Evolutionary conservation across 1,140 invertebrate genomes (phyloP), one percentile per base, ranked within the genome.

Genomic region (Drosophila mayri): DNA sequence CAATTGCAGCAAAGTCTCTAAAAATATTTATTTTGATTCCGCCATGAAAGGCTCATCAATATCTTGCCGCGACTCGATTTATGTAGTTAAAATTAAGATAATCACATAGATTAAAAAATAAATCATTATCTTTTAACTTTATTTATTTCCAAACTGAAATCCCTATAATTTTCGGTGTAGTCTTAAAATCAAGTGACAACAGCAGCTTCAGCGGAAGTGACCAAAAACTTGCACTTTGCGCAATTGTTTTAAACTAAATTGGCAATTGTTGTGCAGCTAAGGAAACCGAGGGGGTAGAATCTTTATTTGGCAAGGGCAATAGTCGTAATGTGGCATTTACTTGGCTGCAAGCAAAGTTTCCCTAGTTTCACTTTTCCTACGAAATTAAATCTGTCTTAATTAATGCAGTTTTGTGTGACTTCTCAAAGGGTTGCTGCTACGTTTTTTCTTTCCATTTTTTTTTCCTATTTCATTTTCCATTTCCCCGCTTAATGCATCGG

Each of bases 161-260:
- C 10, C 32, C 14, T 46, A 2, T 9, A 64, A 35, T 37, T 54
- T 37, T 43, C 25, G 41, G 43, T 70, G 62, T 32, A 58, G 20
- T 67, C 72, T 74, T 64, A 83, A 87, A 87, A 87, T 87, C 84
- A 87, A 87, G 59, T 73, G 79, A 79, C 84, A 88, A 49, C 50
- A 52, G 61, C 77, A 60, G 44, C 54, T 73, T 54, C 54, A 87
- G 57, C 85, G 84, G 84, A 88, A 84, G 84, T 84, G 76, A 66
- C 73, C 85, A 82, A 79, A 88, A 90, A 88, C 80, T 90, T 88
- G 77, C 73, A 76, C 76, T 84, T 79, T 66, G 67, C 70, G 49
- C 54, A 88, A 88, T 75, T 84, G 81, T 81, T 82, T 55, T 90
- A 80, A 88, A 83, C 80, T 67, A 88, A 88, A 88, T 88, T 88